Evolutionary conservation across 2,797 vertebrate genomes (phyloP).

Genomic region (Falco rusticolus): DNA sequence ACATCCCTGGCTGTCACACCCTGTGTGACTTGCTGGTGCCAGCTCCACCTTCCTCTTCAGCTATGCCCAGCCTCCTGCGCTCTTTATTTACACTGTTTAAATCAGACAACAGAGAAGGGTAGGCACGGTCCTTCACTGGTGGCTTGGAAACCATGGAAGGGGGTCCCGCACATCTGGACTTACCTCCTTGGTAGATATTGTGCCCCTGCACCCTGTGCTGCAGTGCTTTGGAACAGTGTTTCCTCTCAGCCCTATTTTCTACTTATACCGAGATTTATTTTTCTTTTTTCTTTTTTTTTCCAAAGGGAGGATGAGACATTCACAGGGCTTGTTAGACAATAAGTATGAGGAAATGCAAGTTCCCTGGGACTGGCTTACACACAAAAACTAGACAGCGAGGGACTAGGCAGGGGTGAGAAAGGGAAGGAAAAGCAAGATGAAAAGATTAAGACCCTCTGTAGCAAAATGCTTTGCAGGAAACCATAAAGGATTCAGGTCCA

Average conservation of each 20-base stretch:
- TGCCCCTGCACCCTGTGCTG: slow-evolving; percentile 1
- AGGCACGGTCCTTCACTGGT: not conserved
- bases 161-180: not conserved
- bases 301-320: not conserved
- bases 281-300: not conserved
- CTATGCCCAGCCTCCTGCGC: not conserved
- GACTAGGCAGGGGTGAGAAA: not conserved
- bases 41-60: slow-evolving; percentile 2
- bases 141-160: not conserved
- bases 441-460: slow-evolving; percentile 3
- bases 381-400: not conserved
- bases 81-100: not conserved
- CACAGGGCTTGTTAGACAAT: slow-evolving; percentile 45
- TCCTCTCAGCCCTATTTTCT: not conserved
- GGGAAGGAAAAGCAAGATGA: slow-evolving; percentile 39
- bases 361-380: not conserved
- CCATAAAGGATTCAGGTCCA: not conserved
- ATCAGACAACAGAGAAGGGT: not conserved
- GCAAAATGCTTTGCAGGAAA: slow-evolving; percentile 49
- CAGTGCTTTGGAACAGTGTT: not conserved
- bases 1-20: not conserved
- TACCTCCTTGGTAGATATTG: not conserved
- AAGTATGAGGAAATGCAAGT: slow-evolving; percentile 22
- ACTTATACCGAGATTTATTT: not conserved
- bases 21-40: not conserved